Conservation (phyloP, 2,888 invertebrate species). For the Thalpophila matura region DNA sequence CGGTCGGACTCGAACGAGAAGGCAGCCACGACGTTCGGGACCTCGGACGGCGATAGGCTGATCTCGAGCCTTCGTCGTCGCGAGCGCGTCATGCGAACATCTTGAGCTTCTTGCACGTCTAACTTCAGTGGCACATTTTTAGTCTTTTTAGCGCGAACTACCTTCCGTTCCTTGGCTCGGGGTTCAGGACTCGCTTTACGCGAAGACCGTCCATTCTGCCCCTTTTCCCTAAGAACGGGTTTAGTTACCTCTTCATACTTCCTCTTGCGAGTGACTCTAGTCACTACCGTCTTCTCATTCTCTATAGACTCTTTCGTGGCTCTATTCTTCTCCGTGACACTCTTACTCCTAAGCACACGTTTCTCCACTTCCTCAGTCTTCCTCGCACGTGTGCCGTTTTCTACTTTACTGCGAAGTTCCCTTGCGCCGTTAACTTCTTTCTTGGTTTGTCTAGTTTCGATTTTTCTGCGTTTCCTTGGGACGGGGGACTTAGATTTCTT, state of each 20-base stretch:
- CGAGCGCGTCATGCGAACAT: conserved; percentile 83
- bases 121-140: conserved; percentile 64
- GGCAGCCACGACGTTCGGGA: conserved; percentile 72
- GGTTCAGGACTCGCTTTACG: conserved; percentile 67
- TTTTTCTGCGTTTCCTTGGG: conserved; percentile 83
- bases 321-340: conserved; percentile 69
- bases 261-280: conserved; percentile 79
- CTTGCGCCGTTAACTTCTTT: conserved; percentile 68
- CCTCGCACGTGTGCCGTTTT: conserved; percentile 54
- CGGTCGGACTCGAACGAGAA: conserved; percentile 83
- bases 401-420: conserved; percentile 71
- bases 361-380: conserved; percentile 58
- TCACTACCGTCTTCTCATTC: conserved; percentile 78
- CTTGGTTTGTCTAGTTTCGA: conserved; percentile 70
- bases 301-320: conserved; percentile 86
- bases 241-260: conserved; percentile 78
- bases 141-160: conserved; percentile 74
- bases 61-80: conserved; percentile 79
- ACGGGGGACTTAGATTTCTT: conserved; percentile 79
- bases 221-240: conserved; percentile 85
- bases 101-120: conserved; percentile 64
- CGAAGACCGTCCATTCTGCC: conserved; percentile 80
- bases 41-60: conserved; percentile 82
- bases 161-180: conserved; percentile 69
- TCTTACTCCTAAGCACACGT: conserved; percentile 64